A percentile compares a stretch with the other conserved stretches of the same genome.
These are phyloP conservation scores for Chelidonichthys spinosus DNA, from an alignment of 2,797 vertebrate species.

Conservation along the genomic window DNA sequence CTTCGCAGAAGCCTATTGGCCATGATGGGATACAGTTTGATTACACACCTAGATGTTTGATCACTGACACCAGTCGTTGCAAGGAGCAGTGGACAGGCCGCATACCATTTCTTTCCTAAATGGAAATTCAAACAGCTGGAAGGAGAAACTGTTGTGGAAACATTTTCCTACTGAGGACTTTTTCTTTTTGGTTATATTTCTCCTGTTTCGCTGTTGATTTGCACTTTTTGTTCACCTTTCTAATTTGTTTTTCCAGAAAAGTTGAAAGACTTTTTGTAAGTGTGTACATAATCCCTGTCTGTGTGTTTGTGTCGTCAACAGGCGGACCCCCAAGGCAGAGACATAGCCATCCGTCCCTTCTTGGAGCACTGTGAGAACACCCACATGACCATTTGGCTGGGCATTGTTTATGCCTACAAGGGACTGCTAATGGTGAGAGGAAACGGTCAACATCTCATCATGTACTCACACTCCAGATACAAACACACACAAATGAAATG, in stretches of 20 bases:
- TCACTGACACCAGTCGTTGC: conserved; percentile 38
- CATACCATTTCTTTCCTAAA: conserved; percentile 22
- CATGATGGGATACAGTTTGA: conserved; percentile 48
- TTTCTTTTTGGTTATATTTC: conserved; percentile 11
- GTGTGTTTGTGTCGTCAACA: conserved; percentile 75
- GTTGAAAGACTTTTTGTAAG: conserved; percentile 5
- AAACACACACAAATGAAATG: conserved; percentile 10
- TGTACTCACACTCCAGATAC: conserved; percentile 9
- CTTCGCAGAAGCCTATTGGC: conserved; percentile 48
- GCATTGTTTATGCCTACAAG: conserved; percentile 99
- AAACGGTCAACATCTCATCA: conserved; percentile 27
- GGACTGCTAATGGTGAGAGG: conserved; percentile 97
- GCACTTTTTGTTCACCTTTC: background rate
- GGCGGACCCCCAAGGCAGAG: conserved; percentile 97
- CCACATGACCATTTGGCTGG: conserved; percentile 99
- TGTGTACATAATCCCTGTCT: conserved; percentile 31
- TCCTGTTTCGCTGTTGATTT: background rate
- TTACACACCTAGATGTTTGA: conserved; percentile 60
- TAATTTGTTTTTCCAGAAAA: conserved; percentile 11
- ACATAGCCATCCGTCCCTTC: conserved; percentile 97
- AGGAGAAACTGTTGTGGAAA: conserved; percentile 8
- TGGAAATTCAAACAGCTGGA: conserved; percentile 30
- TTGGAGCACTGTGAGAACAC: conserved; percentile 99
- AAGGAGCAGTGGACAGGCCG: background rate
- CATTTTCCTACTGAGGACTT: conserved; percentile 1